Evolutionary conservation across 2,797 vertebrate genomes (phyloP), one percentile per base, ranked within the genome.

Genomic region (Cryptoprocta ferox): DNA sequence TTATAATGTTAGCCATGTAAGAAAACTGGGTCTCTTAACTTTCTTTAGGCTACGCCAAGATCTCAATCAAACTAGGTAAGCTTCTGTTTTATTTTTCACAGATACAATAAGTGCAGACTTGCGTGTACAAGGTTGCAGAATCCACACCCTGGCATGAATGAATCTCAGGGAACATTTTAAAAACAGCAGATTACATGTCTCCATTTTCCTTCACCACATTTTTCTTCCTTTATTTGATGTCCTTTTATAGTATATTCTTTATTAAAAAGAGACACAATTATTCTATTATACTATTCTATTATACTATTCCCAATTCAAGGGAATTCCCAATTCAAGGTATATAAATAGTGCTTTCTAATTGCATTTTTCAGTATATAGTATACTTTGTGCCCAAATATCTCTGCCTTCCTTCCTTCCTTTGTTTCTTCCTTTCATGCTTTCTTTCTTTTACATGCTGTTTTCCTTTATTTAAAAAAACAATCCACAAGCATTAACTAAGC

Each of bases 61-160:
- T 76, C 35, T 76, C 65, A 86, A 11, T 75, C 79, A 86, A 88
- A 56, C 32, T 28, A 83, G 56, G 8, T 18, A 70, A 9, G 4
- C 48, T 91, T 65, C 68, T 94, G 11, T 83, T 83, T 95, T 83
- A 75, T 76, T 93, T 91, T 95, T 81, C 63, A 82, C 26, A 89
- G 48, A 80, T 56, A 42, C 13, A 50, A 0, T 56, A 96, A 92
- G 30, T 75, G 11, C 83, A 70, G 65, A 50, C 15, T 71, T 89
- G 73, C 5, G 28, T 14, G 71, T n/a, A 0, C 68, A 75, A 80
- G 12, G 12, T 79, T 28, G 80, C 63, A 39, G 1, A 37, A 26
- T 18, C 26, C n/a, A 91, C 2, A 0, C 30, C 66, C 28, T 53
- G 16, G 28, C n/a, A 75, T 83, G 68, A 61, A 78, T 70, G 50